phyloP scores from a whole-genome alignment of 2,113 vertebrate genomes.

The Mugil cephalus region DNA sequence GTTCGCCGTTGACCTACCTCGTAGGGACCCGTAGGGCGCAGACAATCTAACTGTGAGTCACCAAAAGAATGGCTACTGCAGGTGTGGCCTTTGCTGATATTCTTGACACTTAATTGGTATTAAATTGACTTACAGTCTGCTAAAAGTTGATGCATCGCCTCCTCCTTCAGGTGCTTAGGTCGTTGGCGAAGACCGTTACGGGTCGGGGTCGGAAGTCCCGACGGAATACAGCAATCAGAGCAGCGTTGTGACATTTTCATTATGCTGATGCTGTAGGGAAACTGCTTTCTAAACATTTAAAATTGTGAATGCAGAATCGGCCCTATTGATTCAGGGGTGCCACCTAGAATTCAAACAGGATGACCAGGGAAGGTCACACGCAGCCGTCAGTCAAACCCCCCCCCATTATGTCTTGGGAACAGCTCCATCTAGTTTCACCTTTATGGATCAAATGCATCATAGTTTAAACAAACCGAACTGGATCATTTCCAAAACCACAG shows the following conservation, averaged over 20 bases:
- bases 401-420: neutral
- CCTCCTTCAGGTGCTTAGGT: neutral
- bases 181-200: conserved; percentile 27
- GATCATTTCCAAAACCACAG: neutral
- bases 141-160: neutral
- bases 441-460: conserved; percentile 7
- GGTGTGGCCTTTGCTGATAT: neutral
- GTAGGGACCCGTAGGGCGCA: conserved; percentile 4
- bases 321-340: conserved; percentile 52
- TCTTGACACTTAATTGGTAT: conserved; percentile 15
- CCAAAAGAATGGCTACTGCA: neutral
- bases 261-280: conserved; percentile 46
- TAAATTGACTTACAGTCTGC: neutral
- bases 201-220: conserved; percentile 13
- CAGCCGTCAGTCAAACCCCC: neutral
- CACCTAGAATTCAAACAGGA: conserved; percentile 44
- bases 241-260: conserved; percentile 49
- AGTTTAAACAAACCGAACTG: neutral
- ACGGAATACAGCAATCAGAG: conserved; percentile 5
- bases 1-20: neutral
- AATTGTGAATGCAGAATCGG: conserved; percentile 42
- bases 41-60: neutral
- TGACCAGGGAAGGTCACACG: conserved; percentile 37
- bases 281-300: conserved; percentile 51
- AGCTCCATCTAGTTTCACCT: neutral